Conservation (phyloP, 1,140 invertebrate genomes). For the Trissolcus basalis region DNA sequence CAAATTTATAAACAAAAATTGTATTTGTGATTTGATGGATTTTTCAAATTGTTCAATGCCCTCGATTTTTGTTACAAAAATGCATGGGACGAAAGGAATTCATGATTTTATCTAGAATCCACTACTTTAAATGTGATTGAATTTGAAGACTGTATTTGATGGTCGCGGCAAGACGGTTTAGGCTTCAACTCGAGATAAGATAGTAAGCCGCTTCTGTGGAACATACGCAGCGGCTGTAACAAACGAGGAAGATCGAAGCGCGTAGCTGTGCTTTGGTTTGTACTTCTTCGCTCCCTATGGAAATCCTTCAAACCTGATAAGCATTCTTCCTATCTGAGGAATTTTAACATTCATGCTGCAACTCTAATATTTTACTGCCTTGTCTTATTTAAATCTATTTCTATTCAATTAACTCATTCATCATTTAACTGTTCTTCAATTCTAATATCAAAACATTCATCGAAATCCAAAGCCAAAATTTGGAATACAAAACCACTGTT, state of each 20-base stretch:
- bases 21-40: too few relatives aligned
- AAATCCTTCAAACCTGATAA: constrained; percentile 18
- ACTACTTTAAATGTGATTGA: constrained; percentile 19
- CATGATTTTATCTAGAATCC: not conserved
- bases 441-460: too few relatives aligned
- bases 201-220: constrained; percentile 37
- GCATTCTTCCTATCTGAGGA: constrained; percentile 24
- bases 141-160: constrained; percentile 1
- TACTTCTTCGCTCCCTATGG: constrained; percentile 1
- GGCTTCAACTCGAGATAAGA: constrained; percentile 34
- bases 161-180: not conserved
- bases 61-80: too few relatives aligned
- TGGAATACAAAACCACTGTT: too few relatives aligned
- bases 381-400: too few relatives aligned
- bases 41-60: too few relatives aligned
- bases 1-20: too few relatives aligned
- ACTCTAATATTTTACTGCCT: too few relatives aligned
- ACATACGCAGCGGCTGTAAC: constrained; percentile 48
- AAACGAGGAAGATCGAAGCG: constrained; percentile 20
- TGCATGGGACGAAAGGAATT: too few relatives aligned
- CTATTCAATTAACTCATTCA: too few relatives aligned
- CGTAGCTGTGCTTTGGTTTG: constrained; percentile 17
- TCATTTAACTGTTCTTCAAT: too few relatives aligned
- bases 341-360: not conserved
- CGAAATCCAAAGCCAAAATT: too few relatives aligned